phyloP scores from a whole-genome alignment of 2,888 invertebrate species.

The Athalia rosae region DNA sequence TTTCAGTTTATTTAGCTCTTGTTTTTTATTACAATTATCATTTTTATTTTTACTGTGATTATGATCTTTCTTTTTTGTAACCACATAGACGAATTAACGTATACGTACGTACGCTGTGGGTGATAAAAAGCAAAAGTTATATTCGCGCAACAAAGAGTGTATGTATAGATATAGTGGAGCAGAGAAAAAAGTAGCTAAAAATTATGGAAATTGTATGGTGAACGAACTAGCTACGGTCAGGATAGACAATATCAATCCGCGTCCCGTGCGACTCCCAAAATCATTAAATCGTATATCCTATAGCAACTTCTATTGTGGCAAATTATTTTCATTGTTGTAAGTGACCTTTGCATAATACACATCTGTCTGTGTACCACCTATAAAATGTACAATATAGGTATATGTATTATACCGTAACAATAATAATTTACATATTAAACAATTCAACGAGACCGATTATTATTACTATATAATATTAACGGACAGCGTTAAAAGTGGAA shows the following conservation, averaged over 20 bases:
- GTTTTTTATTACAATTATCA: no score
- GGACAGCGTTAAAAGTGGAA: no score
- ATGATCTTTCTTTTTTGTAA: slow-evolving; percentile 14
- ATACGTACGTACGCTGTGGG: neutral
- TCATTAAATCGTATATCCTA: slow-evolving; percentile 45
- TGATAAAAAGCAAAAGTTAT: slow-evolving; percentile 36
- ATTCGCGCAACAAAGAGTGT: slow-evolving; percentile 17
- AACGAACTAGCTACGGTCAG: slow-evolving; percentile 5
- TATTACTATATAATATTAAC: no score
- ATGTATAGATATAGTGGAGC: neutral
- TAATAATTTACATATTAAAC: slow-evolving; percentile 39
- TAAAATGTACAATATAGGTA: neutral
- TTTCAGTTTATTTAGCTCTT: no score
- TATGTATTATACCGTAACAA: neutral
- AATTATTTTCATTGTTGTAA: slow-evolving; percentile 35
- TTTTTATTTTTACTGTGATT: neutral
- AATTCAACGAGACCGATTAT: neutral
- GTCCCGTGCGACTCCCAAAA: slow-evolving; percentile 24
- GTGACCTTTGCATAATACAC: slow-evolving; percentile 39
- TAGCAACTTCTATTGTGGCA: slow-evolving; percentile 37
- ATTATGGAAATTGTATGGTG: slow-evolving; percentile 33
- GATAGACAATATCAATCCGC: slow-evolving; percentile 19
- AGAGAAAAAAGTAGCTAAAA: slow-evolving; percentile 29
- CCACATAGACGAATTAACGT: no score
- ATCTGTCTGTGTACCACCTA: no score